Percentiles rank a stretch among this genome's conserved stretches.
Evolutionary conservation across 2,888 invertebrate genomes (phyloP).

Genomic region (Criorhina ranunculi): DNA sequence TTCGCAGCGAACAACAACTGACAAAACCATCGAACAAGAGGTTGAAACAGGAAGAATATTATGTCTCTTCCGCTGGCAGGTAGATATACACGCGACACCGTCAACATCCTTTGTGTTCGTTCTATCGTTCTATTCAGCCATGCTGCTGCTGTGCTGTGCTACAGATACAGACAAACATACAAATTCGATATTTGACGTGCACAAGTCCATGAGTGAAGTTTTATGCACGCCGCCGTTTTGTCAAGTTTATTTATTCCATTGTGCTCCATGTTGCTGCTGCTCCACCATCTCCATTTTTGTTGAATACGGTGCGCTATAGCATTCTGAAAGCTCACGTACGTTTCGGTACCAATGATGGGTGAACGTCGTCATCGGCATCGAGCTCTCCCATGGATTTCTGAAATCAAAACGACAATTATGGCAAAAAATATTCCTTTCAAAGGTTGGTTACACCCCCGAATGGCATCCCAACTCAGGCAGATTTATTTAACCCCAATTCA

Average conservation of each 20-base stretch:
- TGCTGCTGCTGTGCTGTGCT: background rate
- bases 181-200: constrained; percentile 48
- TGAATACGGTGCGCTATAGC: background rate
- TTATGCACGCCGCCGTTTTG: constrained; percentile 36
- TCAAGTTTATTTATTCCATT: constrained; percentile 50
- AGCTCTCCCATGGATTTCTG: constrained; percentile 19
- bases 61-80: constrained; percentile 32
- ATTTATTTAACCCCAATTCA: no score
- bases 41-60: constrained; percentile 41
- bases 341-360: background rate
- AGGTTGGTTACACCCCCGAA: no score
- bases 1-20: constrained; percentile 15
- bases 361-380: background rate
- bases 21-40: constrained; percentile 42
- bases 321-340: constrained; percentile 19
- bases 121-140: constrained; percentile 10
- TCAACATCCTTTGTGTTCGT: constrained; percentile 45
- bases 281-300: background rate
- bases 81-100: constrained; percentile 42
- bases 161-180: constrained; percentile 48
- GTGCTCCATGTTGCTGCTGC: background rate
- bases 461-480: no score
- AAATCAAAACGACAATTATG: constrained; percentile 51
- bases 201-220: constrained; percentile 40
- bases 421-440: constrained; percentile 18